These are phyloP conservation scores for Sus cebifrons DNA, from an alignment of 2,797 vertebrate species.

Conservation along the genomic window DNA sequence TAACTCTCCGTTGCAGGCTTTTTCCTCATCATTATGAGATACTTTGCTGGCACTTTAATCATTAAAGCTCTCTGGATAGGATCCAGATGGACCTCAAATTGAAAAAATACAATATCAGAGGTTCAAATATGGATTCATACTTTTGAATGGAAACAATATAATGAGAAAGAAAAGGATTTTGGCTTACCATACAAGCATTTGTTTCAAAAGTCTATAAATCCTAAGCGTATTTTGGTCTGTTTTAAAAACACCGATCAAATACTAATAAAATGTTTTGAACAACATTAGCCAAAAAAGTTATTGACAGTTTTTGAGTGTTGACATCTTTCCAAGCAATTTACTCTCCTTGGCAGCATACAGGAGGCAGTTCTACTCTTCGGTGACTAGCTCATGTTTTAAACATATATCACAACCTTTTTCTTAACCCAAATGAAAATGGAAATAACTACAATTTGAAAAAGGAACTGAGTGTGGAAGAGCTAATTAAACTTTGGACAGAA, in stretches of 20 bases:
- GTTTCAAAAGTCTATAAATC: slow-evolving; percentile 65
- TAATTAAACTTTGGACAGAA: slow-evolving; percentile 77
- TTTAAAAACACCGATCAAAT: slow-evolving; percentile 84
- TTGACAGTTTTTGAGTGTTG: slow-evolving; percentile 82
- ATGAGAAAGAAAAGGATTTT: slow-evolving; percentile 54
- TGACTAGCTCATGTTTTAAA: slow-evolving; percentile 80
- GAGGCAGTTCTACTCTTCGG: slow-evolving; percentile 60
- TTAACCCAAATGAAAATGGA: slow-evolving; percentile 77
- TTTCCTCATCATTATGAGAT: neutral
- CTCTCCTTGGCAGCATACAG: slow-evolving; percentile 78
- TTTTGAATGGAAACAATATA: slow-evolving; percentile 44
- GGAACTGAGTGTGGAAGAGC: slow-evolving; percentile 42
- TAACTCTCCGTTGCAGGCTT: neutral
- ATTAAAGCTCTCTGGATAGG: neutral
- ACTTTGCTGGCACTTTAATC: neutral
- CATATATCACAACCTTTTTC: slow-evolving; percentile 53
- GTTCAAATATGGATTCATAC: slow-evolving; percentile 18
- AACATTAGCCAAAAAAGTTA: slow-evolving; percentile 76
- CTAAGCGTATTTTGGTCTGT: slow-evolving; percentile 61
- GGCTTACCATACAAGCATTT: slow-evolving; percentile 54
- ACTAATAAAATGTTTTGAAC: slow-evolving; percentile 83
- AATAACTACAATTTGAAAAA: slow-evolving; percentile 77
- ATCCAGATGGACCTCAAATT: neutral
- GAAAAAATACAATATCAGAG: neutral
- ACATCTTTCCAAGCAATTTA: slow-evolving; percentile 84